Base-by-base conservation (phyloP, 1,140 invertebrate species). In the Drosophila mayri region DNA sequence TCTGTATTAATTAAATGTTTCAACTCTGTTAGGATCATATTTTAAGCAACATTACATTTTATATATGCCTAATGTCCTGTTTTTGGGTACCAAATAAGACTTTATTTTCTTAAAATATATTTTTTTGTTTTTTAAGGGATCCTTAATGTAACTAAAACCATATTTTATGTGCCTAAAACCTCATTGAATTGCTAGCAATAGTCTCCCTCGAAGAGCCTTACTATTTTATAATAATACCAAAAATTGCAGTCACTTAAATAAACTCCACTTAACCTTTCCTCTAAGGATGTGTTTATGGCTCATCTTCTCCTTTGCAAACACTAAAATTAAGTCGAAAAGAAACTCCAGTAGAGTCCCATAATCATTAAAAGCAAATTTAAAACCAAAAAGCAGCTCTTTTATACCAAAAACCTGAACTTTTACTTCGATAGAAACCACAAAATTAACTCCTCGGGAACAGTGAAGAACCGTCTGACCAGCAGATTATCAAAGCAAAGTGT, bases 401-500 rank as follows among this genome's bases (percentile, higher is more conserved):
- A n/a, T n/a, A n/a, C n/a, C 57, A 66, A 71, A 50, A 71, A 68
- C 20, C 41, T 18, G 16, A 64, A 64, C 20, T 40, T 67, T 40
- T 62, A 63, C 37, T 60, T 22, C 28, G 30, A 28, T 30, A 52
- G 30, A 11, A 73, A 37, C 70, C 50, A 22, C 59, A 72, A 32
- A 52, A 73, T 75, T 22, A 28, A 62, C 28, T 63, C 41, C 11
- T 22, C 14, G 8, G 14, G 8, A 44, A 63, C 49, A 57, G 4
- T 4, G 4, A 16, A 11, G 44, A 18, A 11, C 44, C 28, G 25
- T 32, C 38, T 71, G 76, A 71, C 81, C 81, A 82, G 79, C 82
- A 86, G 76, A 49, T 40, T 43, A 38, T 66, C 30, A 40, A 47
- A 35, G 25, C 38, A 30, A 73, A 88, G 84, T 87, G 83, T 83